A percentile compares a stretch with the other conserved stretches of the same genome.
phyloP scores from a whole-genome alignment of 2,113 vertebrate species.

The Macheiramphus alcinus region DNA sequence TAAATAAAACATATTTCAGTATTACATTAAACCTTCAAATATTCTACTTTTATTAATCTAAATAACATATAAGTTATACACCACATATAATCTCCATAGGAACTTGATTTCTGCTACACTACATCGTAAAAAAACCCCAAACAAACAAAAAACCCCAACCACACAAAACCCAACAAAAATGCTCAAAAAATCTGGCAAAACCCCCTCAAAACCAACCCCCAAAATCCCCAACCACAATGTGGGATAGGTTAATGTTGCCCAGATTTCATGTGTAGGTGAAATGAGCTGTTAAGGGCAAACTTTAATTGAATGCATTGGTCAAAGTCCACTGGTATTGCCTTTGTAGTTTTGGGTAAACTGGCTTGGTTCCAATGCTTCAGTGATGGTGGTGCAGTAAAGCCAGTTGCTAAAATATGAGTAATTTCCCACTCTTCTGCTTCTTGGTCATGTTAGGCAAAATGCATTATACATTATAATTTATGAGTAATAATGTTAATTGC shows the following conservation, averaged over 20 bases:
- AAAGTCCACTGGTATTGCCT: background rate
- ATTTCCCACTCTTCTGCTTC: background rate
- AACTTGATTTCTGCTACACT: background rate
- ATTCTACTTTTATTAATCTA: background rate
- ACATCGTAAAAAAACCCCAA: background rate
- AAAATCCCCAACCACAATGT: background rate
- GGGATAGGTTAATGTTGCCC: background rate
- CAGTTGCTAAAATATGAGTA: background rate
- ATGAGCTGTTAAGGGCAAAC: background rate
- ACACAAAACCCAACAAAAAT: background rate
- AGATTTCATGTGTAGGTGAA: background rate
- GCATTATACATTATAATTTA: constrained; percentile 32
- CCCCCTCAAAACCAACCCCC: accelerated
- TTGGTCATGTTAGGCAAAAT: background rate
- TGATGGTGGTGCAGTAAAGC: background rate
- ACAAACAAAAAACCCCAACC: background rate
- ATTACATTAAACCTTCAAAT: background rate
- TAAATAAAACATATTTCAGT: background rate
- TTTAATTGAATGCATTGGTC: background rate
- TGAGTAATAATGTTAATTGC: constrained; percentile 58
- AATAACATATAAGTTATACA: background rate
- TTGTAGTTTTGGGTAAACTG: background rate
- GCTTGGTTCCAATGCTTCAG: background rate
- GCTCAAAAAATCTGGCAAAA: background rate
- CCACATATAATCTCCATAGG: background rate